These are phyloP conservation scores for Nymphalis polychloros DNA, from an alignment of 2,888 invertebrate species.

Conservation along the genomic window DNA sequence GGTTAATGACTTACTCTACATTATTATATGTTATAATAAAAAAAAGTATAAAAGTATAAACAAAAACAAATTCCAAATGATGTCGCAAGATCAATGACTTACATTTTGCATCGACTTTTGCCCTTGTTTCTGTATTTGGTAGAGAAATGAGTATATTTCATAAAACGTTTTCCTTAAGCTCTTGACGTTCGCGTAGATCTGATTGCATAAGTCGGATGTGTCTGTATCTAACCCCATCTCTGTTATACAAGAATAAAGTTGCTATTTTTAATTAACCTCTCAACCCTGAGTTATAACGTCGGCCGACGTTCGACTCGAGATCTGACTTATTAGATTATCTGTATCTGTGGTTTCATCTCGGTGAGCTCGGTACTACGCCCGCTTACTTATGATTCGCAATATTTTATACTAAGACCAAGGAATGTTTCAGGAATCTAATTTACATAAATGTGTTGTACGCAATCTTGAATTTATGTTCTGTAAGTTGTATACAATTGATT, in stretches of 20 bases:
- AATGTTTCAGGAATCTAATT: neutral
- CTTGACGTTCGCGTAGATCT: conserved; percentile 26
- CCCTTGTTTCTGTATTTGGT: conserved; percentile 2
- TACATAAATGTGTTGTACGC: neutral
- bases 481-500: too few species aligned
- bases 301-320: conserved; percentile 74
- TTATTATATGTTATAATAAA: too few species aligned
- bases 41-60: neutral
- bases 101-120: conserved; percentile 1
- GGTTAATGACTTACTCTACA: too few species aligned
- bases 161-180: conserved; percentile 13
- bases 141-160: neutral
- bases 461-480: too few species aligned
- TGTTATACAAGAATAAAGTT: conserved; percentile 74
- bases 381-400: conserved; percentile 72
- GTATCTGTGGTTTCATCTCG: conserved; percentile 74
- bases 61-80: neutral
- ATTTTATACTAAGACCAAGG: conserved; percentile 55
- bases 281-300: conserved; percentile 75
- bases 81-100: conserved; percentile 9
- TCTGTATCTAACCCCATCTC: conserved; percentile 69
- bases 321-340: conserved; percentile 81
- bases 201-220: conserved; percentile 59
- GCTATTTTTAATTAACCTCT: conserved; percentile 82
- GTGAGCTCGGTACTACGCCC: conserved; percentile 53